Conservation (phyloP, 2,113 vertebrate genomes). For the Tympanuchus pallidicinctus region DNA sequence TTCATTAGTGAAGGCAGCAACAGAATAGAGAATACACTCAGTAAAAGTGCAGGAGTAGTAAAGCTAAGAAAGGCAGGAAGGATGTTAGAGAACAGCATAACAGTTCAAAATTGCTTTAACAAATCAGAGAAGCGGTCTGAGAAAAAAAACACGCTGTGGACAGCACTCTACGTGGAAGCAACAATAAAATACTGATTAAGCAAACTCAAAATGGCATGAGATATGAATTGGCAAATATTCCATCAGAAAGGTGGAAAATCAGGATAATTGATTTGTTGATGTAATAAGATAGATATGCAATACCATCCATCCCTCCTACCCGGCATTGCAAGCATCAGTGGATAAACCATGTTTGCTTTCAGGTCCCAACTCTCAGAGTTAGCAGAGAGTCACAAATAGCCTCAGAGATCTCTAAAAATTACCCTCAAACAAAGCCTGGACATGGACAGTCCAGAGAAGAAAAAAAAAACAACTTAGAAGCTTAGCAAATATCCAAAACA, state of each 20-base stretch:
- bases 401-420: neutral
- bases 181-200: neutral
- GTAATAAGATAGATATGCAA: neutral
- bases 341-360: neutral
- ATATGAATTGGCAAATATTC: neutral
- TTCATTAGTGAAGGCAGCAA: neutral
- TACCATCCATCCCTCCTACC: neutral
- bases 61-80: neutral
- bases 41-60: neutral
- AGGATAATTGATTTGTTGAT: neutral
- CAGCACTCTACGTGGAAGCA: neutral
- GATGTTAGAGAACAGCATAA: neutral
- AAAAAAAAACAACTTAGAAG: neutral
- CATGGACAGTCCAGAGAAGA: no score
- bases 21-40: neutral
- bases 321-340: neutral
- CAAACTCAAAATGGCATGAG: neutral
- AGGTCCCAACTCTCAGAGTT: neutral
- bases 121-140: neutral
- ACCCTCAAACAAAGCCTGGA: neutral
- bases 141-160: neutral
- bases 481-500: neutral
- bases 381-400: neutral
- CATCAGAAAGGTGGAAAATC: neutral
- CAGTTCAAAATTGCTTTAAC: neutral